phyloP scores from a whole-genome alignment of 2,113 vertebrate genomes.

The Phycodurus eques region DNA sequence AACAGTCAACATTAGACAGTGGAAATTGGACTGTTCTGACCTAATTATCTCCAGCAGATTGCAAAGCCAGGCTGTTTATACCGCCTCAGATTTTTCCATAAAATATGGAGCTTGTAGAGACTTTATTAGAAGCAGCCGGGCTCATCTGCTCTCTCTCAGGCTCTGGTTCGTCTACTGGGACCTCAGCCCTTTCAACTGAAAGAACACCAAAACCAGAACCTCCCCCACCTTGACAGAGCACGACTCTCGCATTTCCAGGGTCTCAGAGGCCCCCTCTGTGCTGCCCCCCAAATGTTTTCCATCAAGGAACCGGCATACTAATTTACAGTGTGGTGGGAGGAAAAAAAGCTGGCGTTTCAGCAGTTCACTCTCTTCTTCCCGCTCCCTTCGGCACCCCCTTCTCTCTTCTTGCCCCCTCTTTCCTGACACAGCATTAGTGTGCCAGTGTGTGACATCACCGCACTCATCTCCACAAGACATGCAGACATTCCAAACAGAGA shows the following conservation, averaged over 20 bases:
- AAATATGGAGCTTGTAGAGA: conserved; percentile 9
- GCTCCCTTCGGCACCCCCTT: neutral
- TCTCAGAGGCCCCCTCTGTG: conserved; percentile 34
- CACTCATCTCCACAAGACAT: conserved; percentile 52
- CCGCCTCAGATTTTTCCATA: conserved; percentile 26
- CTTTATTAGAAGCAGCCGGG: conserved; percentile 46
- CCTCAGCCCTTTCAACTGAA: conserved; percentile 42
- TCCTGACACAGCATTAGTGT: conserved; percentile 61
- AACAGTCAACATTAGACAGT: conserved; percentile 30
- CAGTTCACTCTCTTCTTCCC: conserved; percentile 29
- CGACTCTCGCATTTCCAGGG: conserved; percentile 28
- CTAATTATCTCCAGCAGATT: conserved; percentile 45
- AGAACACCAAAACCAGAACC: conserved; percentile 34
- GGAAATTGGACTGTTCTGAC: conserved; percentile 55
- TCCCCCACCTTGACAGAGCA: conserved; percentile 15
- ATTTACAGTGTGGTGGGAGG: conserved; percentile 62
- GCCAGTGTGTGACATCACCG: conserved; percentile 66
- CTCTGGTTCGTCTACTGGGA: conserved; percentile 32
- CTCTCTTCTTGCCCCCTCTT: conserved; percentile 34
- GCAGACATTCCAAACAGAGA: conserved; percentile 50
- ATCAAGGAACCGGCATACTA: conserved; percentile 52
- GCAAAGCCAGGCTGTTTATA: conserved; percentile 24
- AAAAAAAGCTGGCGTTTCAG: conserved; percentile 46
- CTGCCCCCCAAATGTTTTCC: conserved; percentile 57
- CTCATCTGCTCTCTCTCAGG: conserved; percentile 41